These are phyloP conservation scores for Geopemphigus sp. DNA, from an alignment of 1,140 invertebrate genomes.

Conservation along the genomic window DNA sequence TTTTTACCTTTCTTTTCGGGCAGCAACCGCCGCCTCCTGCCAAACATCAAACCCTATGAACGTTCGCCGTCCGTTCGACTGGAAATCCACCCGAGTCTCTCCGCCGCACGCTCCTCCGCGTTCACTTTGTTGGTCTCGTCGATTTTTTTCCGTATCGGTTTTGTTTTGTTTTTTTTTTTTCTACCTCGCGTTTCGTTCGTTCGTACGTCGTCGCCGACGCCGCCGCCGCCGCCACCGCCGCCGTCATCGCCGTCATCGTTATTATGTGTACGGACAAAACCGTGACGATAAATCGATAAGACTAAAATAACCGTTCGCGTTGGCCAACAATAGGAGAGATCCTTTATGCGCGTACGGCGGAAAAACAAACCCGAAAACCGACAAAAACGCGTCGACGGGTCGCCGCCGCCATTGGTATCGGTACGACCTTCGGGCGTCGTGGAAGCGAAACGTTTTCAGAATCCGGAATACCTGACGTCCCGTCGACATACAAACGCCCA, in stretches of 20 bases:
- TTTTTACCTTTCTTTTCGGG: too few species aligned
- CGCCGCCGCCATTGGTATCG: too few species aligned
- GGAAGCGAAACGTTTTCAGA: too few species aligned
- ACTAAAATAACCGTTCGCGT: slow-evolving; percentile 46
- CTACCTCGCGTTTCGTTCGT: slow-evolving; percentile 10
- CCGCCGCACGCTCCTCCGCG: background rate
- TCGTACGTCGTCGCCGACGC: background rate
- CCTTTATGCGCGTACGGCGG: background rate
- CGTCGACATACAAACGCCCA: too few species aligned
- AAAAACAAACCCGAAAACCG: slow-evolving; percentile 13
- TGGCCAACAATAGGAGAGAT: slow-evolving; percentile 14
- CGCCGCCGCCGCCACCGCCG: too few species aligned
- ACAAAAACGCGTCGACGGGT: too few species aligned
- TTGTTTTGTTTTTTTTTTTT: background rate
- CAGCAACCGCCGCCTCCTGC: slow-evolving; percentile 40
- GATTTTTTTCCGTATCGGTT: background rate
- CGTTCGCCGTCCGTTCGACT: slow-evolving; percentile 24
- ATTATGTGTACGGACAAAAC: slow-evolving; percentile 3
- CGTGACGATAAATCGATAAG: slow-evolving; percentile 50
- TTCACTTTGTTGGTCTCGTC: slow-evolving; percentile 46
- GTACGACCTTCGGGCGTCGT: too few species aligned
- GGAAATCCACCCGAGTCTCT: slow-evolving; percentile 48
- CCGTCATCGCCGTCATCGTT: background rate
- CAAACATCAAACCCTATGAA: slow-evolving; percentile 48
- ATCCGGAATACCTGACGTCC: too few species aligned